Percentiles rank a stretch among this genome's conserved stretches.
phyloP scores from a whole-genome alignment of 2,888 invertebrate genomes.

The Eupithecia insigniata region DNA sequence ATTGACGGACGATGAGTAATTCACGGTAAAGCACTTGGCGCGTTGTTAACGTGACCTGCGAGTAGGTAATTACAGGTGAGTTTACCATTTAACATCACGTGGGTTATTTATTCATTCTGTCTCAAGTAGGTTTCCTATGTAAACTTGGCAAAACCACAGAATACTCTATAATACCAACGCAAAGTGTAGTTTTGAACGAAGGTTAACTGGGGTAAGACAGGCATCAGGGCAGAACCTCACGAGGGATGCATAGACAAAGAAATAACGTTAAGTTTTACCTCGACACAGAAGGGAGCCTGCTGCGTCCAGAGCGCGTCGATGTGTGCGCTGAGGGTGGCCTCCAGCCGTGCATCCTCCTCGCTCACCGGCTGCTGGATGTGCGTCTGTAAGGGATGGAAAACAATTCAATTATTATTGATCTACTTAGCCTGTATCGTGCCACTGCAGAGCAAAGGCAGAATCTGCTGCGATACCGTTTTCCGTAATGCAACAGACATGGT shows the following conservation, averaged over 20 bases:
- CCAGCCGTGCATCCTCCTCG: constrained; percentile 61
- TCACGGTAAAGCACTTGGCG: too few species aligned
- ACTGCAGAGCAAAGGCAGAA: neutral
- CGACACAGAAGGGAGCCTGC: constrained; percentile 90
- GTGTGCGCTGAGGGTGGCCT: constrained; percentile 68
- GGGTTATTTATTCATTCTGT: too few species aligned
- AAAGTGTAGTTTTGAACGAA: too few species aligned
- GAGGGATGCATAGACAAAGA: neutral
- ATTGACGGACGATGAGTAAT: too few species aligned
- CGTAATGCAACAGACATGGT: too few species aligned
- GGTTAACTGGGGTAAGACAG: neutral
- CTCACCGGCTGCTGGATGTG: constrained; percentile 67
- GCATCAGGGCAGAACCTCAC: neutral
- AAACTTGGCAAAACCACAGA: too few species aligned
- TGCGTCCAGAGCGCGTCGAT: constrained; percentile 87
- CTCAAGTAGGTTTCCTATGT: too few species aligned
- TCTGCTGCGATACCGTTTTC: neutral
- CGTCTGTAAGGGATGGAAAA: constrained; percentile 58
- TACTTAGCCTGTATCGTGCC: neutral
- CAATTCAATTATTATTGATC: neutral
- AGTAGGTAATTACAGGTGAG: too few species aligned
- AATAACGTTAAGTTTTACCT: constrained; percentile 81
- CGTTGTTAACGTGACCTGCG: too few species aligned
- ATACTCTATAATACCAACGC: too few species aligned
- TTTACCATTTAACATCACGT: too few species aligned